Evolutionary conservation across 2,797 vertebrate genomes (phyloP), one percentile per base, ranked within the genome.

Genomic region (Xenops minutus): DNA sequence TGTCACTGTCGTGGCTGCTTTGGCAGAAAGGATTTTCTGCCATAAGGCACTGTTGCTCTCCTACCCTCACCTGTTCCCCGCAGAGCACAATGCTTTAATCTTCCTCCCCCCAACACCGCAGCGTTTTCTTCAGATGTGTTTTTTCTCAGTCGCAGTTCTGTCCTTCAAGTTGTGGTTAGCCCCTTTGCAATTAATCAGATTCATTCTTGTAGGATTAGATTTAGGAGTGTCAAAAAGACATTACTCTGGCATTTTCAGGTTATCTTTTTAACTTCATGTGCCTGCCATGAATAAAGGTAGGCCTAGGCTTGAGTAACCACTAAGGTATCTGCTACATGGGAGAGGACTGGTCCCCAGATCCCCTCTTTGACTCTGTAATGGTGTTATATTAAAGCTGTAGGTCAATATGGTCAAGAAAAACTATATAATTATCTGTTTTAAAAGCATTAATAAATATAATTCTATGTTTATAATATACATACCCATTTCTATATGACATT

Each of bases 31-130:
- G 18, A 43, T 19, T 68, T 69, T 51, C 51, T 71, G 73, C 12
- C 16, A 15, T 37, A 54, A 69, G 41, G 10, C 12, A 2, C 12
- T 58, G 30, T 34, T 59, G 3, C 7, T 58, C 44, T 61, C 54
- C 7, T 49, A 6, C 27, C 32, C 21, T 75, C 17, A 11, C 14
- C 22, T 30, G 19, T 43, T 68, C 10, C 21, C 30, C 0, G 0
- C 48, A 29, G 46, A 48, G 19, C 66, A 58, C 23, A 23, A 3
- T 1, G 4, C 22, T 41, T 44, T 61, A 9, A 44, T 56, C 18
- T 63, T 67, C 30, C 24, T 52, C 6, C 18, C 5, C 6, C 3
- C 10, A 36, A 22, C 24, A 72, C 41, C 19, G 9, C 10, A 37
- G 37, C 1, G 2, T 1, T 32, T 43, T 80, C 67, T 75, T 29